Base-by-base conservation (phyloP, 2,113 vertebrate genomes). In the Gasterosteus nipponicus region DNA sequence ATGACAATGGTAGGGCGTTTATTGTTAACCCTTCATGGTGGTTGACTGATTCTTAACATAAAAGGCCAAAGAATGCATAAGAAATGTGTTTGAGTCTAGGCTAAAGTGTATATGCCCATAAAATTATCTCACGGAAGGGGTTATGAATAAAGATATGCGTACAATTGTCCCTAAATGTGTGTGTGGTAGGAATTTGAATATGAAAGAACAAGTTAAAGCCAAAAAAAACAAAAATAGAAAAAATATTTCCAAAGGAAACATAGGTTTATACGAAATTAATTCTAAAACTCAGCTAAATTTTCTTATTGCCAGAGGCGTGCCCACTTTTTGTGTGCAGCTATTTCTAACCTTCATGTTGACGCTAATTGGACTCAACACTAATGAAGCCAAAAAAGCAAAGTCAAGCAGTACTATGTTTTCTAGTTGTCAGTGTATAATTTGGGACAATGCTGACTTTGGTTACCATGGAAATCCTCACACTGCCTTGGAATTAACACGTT, bases 21-120 rank as follows among this genome's bases (percentile, higher is more conserved):
- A 86, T 82, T 85, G 74, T 87, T 85, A 89, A 88, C 78, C 81
- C 83, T 83, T 87, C 41, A 58, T 10, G 61, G 79, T 73, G 81
- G 82, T 56, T 78, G 85, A 80, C 84, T 80, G 76, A 58, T 72
- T 88, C 39, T 67, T 75, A 66, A 80, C 63, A 85, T 75, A 92
- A 92, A 92, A 92, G 87, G 86, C 86, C 89, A 92, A 86, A 67
- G 79, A 87, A 85, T 87, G 81, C 82, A 87, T 83, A 90, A 79
- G 9, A 67, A 78, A 83, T 84, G 19, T 33, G 44, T 66, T 75
- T 62, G 44, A 42, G n/a, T 53, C 58, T 22, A 31, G 57, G 29
- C 33, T 16, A 73, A 78, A 85, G 81, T 86, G 72, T 77, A 57
- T 83, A 86, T 81, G 84, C 66, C 65, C 31, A 68, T 80, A 69